These are phyloP conservation scores for Lemur catta DNA, from an alignment of 2,797 vertebrate species.

Conservation along the genomic window DNA sequence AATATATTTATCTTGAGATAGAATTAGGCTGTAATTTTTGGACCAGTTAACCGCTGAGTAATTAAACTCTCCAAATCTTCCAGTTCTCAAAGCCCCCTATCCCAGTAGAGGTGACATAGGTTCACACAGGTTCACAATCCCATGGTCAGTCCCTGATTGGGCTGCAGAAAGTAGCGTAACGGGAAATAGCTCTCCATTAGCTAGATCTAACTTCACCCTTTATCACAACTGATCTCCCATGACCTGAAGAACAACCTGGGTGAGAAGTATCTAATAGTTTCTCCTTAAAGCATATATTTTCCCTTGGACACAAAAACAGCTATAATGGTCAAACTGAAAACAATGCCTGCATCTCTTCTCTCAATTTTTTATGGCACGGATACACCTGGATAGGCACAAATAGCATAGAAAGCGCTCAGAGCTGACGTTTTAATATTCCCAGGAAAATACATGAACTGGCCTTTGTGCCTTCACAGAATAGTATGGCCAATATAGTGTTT, in stretches of 20 bases:
- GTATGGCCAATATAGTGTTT: not conserved
- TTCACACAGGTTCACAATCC: not conserved
- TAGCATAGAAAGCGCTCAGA: not conserved
- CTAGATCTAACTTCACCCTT: not conserved
- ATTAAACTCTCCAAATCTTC: slow-evolving; percentile 28
- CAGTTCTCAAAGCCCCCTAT: not conserved
- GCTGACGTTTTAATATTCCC: slow-evolving; percentile 37
- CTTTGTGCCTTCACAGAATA: slow-evolving; percentile 5
- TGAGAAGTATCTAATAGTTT: not conserved
- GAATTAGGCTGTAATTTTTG: slow-evolving; percentile 12
- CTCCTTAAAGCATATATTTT: slow-evolving; percentile 42
- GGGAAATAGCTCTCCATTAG: not conserved
- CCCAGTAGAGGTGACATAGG: not conserved
- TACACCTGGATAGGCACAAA: slow-evolving; percentile 3
- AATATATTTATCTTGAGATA: slow-evolving; percentile 24
- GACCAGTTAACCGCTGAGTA: not conserved
- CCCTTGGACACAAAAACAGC: not conserved
- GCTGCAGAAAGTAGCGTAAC: not conserved
- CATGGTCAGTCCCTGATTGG: not conserved
- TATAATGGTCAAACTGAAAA: slow-evolving; percentile 29
- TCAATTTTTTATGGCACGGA: not conserved
- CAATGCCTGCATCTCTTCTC: not conserved
- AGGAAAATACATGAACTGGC: not conserved
- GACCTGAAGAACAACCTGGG: not conserved
- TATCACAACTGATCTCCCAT: not conserved